These are phyloP conservation scores for Cecidostiba fungosa DNA, from an alignment of 2,888 invertebrate genomes.

Conservation along the genomic window DNA sequence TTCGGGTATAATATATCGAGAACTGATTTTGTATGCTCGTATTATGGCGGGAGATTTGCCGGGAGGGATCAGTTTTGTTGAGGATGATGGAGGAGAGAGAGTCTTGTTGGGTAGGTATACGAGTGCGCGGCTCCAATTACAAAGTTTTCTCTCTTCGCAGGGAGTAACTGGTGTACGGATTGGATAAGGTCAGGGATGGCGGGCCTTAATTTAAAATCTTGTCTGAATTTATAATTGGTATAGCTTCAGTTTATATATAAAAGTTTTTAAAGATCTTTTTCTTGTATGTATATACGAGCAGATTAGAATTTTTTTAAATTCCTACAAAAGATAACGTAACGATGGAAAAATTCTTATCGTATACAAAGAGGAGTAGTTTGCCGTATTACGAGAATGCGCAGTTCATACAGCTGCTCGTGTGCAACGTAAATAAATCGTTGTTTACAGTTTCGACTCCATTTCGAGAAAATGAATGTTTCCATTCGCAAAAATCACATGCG, in stretches of 20 bases:
- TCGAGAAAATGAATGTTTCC: not conserved
- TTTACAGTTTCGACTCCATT: not conserved
- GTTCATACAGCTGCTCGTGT: too few relatives aligned
- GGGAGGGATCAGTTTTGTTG: not conserved
- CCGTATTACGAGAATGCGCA: not conserved
- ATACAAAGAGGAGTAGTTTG: not conserved
- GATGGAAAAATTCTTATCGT: not conserved
- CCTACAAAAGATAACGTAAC: not conserved
- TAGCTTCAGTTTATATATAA: too few relatives aligned
- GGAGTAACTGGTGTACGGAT: not conserved
- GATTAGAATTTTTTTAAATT: not conserved
- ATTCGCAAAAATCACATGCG: not conserved
- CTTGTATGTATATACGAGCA: not conserved
- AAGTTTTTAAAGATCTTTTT: not conserved
- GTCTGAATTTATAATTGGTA: too few relatives aligned
- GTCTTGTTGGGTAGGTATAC: too few relatives aligned
- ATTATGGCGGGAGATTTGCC: not conserved
- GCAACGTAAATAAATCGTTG: not conserved
- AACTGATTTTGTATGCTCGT: not conserved
- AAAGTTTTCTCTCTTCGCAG: constrained; percentile 24
- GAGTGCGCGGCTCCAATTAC: constrained; percentile 13
- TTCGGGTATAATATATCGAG: not conserved
- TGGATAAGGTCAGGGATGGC: not conserved
- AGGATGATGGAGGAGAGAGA: not conserved
- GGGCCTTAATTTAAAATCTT: not conserved